Evolutionary conservation across 1,140 invertebrate species (phyloP).

Genomic region (Euura saliciscinereae): DNA sequence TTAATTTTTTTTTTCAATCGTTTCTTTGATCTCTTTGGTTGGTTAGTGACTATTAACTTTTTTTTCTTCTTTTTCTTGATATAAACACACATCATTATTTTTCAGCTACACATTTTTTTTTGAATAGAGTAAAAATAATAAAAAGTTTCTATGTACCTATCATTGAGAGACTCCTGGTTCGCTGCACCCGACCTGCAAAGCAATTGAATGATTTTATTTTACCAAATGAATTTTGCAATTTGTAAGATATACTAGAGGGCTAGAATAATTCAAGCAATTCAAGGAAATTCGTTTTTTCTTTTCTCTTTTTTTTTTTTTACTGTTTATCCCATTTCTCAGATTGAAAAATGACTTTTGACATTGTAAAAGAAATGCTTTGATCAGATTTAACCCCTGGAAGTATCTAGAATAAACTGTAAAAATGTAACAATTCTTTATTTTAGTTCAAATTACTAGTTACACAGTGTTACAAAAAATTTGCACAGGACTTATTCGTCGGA

Average conservation of each 20-base stretch:
- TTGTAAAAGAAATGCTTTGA: slow-evolving; percentile 31
- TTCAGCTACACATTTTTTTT: background rate
- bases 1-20: slow-evolving; percentile 21
- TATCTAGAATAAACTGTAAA: slow-evolving; percentile 50
- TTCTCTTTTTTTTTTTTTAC: background rate
- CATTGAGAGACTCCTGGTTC: slow-evolving; percentile 54
- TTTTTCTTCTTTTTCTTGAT: no score
- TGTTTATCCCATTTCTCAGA: slow-evolving; percentile 16
- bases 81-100: no score
- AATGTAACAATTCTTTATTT: slow-evolving; percentile 36
- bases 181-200: slow-evolving; percentile 53
- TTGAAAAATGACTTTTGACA: slow-evolving; percentile 33
- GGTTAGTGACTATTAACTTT: no score
- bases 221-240: slow-evolving; percentile 31
- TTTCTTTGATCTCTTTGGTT: background rate
- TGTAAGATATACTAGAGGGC: slow-evolving; percentile 17
- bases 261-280: slow-evolving; percentile 8
- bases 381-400: slow-evolving; percentile 47
- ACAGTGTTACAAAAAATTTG: background rate
- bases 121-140: slow-evolving; percentile 33
- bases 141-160: slow-evolving; percentile 52
- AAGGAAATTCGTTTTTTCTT: background rate
- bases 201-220: slow-evolving; percentile 49
- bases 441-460: slow-evolving; percentile 1
- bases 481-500: slow-evolving; percentile 23